Evolutionary conservation across 2,113 vertebrate genomes (phyloP).

Genomic region (Thermophis baileyi): DNA sequence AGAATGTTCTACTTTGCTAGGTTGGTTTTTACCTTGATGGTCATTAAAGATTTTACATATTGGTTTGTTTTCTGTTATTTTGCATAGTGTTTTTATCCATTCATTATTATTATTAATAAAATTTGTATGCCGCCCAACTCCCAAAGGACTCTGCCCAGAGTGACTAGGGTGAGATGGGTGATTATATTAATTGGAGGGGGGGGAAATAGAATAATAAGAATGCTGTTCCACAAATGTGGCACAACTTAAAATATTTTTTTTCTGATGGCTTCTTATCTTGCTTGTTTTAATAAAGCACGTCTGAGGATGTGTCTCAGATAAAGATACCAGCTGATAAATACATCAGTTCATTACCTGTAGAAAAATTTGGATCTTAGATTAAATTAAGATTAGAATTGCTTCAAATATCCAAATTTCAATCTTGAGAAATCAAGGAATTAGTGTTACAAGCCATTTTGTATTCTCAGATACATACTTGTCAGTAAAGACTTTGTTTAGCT

Average conservation of each 20-base stretch:
- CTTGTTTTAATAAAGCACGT: neutral
- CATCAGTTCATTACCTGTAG: neutral
- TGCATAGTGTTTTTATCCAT: neutral
- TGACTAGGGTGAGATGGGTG: neutral
- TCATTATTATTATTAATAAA: too few relatives aligned
- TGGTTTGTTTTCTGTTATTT: neutral
- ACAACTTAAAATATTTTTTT: neutral
- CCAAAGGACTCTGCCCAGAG: neutral
- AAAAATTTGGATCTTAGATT: neutral
- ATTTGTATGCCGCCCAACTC: too few relatives aligned
- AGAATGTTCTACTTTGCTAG: neutral
- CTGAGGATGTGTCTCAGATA: neutral
- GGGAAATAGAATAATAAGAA: neutral
- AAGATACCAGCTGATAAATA: neutral
- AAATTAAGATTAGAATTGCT: neutral
- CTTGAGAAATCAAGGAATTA: neutral
- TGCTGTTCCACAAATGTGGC: neutral
- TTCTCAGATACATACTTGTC: neutral
- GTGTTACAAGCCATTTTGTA: neutral
- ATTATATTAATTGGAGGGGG: neutral
- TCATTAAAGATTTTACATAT: neutral
- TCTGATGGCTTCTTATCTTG: neutral
- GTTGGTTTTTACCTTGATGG: neutral
- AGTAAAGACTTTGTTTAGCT: neutral
- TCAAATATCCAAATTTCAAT: neutral